Base-by-base conservation (phyloP, 64 coral and sea anemone species). In the Hydrozoanthus tunicans region DNA sequence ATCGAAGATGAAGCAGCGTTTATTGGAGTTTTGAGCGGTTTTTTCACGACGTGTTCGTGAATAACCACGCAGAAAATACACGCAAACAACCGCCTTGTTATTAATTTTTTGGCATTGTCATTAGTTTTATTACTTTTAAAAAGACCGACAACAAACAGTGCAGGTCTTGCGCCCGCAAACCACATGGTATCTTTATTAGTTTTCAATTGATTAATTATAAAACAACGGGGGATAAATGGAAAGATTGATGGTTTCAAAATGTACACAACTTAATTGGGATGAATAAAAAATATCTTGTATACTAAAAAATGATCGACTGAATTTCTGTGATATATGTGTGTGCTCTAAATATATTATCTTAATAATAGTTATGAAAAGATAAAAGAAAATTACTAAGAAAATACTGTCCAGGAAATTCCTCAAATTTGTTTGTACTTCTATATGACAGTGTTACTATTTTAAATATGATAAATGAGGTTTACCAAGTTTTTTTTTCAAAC, bases 151-250 rank as follows among this genome's bases (percentile, higher is more conserved):
- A 71, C 66, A 64, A 62, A 64, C 55, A 79, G 55, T n/a, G 24
- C 23, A 23, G 14, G 20, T 6, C 77, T 58, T 17, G 54, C 32
- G 24, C 79, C 9, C 4, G 10, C 12, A 62, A 27, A 81, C 20
- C 9, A 26, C 59, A 81, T 43, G 32, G 62, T 59, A 68, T 70
- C 64, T 17, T 71, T 7, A 86, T 71, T 56, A 71, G 64, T 54
- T 58, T 86, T 86, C 82, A 86, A 86, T 86, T 86, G 64, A 86
- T 58, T 71, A 67, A 86, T 86, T 86, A 86, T 70, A 56, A 55
- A 70, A 9, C 82, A 72, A 86, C 65, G 10, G 66, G 82, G 82
- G 82, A 54, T 72, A 86, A 3, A 72, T 71, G 11, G 61, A 86
- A 86, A 71, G 11, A 53, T 85, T 58, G 6, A 7, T 86, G 52